phyloP scores from a whole-genome alignment of 2,888 invertebrate species.

The Frankliniella intonsa region DNA sequence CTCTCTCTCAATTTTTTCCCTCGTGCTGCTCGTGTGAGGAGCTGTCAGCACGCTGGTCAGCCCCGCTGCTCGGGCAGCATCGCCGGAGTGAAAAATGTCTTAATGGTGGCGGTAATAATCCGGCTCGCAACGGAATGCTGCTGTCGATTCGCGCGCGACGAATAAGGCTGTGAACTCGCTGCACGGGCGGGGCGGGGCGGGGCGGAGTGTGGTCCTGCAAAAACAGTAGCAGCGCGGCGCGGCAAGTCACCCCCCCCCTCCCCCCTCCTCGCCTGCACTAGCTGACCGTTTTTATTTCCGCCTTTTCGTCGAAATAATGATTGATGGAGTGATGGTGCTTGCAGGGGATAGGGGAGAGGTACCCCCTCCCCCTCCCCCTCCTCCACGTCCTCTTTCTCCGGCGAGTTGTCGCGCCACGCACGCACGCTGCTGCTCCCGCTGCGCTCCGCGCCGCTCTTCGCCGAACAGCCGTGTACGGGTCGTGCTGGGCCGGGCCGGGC shows the following conservation, averaged over 20 bases:
- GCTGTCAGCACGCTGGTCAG: too few relatives aligned
- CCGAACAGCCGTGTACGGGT: too few relatives aligned
- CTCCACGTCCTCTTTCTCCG: neutral
- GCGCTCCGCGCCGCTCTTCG: neutral
- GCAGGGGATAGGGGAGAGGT: neutral
- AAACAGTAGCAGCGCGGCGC: neutral
- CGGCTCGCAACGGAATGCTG: neutral
- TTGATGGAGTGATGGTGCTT: neutral
- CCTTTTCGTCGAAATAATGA: conserved; percentile 15
- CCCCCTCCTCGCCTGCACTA: neutral
- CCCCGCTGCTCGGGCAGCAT: too few relatives aligned
- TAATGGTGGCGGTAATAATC: neutral
- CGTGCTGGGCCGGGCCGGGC: neutral
- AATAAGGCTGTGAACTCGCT: neutral
- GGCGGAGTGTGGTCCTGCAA: neutral
- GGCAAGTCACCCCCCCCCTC: too few relatives aligned
- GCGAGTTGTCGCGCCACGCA: neutral
- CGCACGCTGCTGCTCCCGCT: neutral
- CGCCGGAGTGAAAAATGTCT: neutral
- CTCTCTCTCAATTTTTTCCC: neutral
- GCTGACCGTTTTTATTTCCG: neutral
- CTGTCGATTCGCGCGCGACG: neutral
- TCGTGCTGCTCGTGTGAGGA: too few relatives aligned
- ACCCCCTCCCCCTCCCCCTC: too few relatives aligned
- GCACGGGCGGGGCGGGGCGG: neutral